Evolutionary conservation across 2,797 vertebrate species (phyloP).

Genomic region (Onychomys leucogaster): DNA sequence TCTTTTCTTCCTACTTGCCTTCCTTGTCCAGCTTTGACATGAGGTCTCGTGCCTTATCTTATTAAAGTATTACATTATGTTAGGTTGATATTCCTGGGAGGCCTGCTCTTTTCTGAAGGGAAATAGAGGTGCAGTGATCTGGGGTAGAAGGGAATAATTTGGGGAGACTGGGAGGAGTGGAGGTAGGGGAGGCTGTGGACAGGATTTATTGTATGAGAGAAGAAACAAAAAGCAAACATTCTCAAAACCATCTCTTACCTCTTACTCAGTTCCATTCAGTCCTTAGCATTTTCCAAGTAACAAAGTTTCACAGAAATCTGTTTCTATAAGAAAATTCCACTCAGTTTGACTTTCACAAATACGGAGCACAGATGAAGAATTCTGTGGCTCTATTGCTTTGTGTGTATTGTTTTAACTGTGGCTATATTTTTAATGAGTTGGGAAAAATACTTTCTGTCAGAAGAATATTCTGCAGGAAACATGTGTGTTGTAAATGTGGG

Average conservation of each 20-base stretch:
- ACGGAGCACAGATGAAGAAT: neutral
- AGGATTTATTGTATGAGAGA: neutral
- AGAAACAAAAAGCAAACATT: neutral
- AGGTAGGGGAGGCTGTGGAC: neutral
- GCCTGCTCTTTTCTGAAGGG: neutral
- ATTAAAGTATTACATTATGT: neutral
- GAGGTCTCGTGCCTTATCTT: neutral
- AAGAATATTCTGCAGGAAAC: neutral
- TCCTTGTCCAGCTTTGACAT: neutral
- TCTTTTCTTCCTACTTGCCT: neutral
- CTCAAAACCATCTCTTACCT: neutral
- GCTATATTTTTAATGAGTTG: neutral
- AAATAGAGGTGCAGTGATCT: neutral
- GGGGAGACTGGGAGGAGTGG: neutral
- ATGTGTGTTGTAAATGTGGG: neutral
- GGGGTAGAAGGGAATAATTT: neutral
- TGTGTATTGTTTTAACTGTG: slow-evolving; percentile 1
- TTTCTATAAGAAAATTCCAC: neutral
- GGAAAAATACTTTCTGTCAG: neutral
- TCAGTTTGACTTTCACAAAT: neutral
- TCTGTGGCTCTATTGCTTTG: neutral
- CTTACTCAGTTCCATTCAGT: neutral
- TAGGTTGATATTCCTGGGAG: neutral
- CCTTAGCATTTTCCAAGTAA: neutral
- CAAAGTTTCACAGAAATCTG: neutral